phyloP scores from a whole-genome alignment of 2,797 vertebrate species.

The Arctocebus calabarensis region DNA sequence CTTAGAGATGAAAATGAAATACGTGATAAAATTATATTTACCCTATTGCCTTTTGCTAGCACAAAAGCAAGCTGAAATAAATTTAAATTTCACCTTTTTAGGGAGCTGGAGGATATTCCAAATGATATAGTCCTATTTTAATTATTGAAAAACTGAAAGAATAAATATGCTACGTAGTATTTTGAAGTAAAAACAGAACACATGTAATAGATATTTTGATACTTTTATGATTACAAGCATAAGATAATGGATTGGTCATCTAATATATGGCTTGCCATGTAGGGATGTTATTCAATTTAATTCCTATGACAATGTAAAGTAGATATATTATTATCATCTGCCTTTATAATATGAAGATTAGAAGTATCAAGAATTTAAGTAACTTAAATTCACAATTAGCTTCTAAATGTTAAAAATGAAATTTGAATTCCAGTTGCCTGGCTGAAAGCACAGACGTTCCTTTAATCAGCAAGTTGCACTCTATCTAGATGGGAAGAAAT shows the following conservation, averaged over 20 bases:
- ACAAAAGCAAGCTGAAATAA: constrained; percentile 24
- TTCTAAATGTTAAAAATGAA: constrained; percentile 36
- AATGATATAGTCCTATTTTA: not conserved
- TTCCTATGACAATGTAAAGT: not conserved
- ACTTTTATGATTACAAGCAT: not conserved
- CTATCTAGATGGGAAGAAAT: not conserved
- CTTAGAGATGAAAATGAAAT: not conserved
- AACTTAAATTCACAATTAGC: constrained; percentile 14
- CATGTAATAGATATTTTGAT: not conserved
- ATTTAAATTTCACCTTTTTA: not conserved
- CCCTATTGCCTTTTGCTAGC: not conserved
- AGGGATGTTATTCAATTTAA: not conserved
- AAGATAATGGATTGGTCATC: not conserved
- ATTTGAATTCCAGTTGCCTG: not conserved
- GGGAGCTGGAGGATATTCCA: not conserved
- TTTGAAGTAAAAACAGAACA: not conserved
- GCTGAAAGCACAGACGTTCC: not conserved
- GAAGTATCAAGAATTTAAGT: not conserved
- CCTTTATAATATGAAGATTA: not conserved
- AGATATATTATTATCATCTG: not conserved
- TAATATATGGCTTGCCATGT: not conserved
- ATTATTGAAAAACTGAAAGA: not conserved
- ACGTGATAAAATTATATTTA: not conserved
- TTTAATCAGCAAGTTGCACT: not conserved
- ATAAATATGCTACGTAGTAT: not conserved